Base-by-base conservation (phyloP, 2,797 vertebrate genomes). In the Siniperca scherzeri region DNA sequence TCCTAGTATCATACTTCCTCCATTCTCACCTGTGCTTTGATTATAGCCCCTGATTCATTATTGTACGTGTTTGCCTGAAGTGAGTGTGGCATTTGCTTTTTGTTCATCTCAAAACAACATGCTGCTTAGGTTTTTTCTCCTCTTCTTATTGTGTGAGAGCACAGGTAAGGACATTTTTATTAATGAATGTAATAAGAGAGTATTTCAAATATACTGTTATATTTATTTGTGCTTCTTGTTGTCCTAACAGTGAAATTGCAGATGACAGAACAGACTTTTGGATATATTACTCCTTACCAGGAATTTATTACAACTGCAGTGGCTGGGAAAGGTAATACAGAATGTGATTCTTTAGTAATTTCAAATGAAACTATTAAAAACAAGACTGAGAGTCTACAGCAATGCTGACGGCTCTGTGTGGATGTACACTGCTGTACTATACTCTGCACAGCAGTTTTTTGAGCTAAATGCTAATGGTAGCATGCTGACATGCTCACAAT, bases 81-180 rank as follows among this genome's bases (percentile, higher is more conserved):
- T 25, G 44, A 74, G 42, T n/a, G 48, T 16, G 19, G 5, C 42
- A 14, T 46, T 64, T 52, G 19, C 21, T 61, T 48, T 57, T 42
- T 13, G 11, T 10, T 64, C 46, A 40, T 36, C 65, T 60, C 2
- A 67, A 27, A 56, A 68, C 82, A 90, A 74, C 19, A 92, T 93
- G 91, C 46, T 77, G 74, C 61, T 70, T 38, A 12, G 12, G 27
- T 53, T 70, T 71, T n/a, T 82, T 52, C 53, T 92, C n/a, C 36
- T 89, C 27, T 27, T 88, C 5, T 70, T 48, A 53, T 30, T 69
- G 0, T 73, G n/a, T 77, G 46, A n/a, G 30, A 73, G 7, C 0
- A 22, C 68, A 86, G 91, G 94, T 95, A 88, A 90, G 88, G 19
- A 27, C 2, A 19, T 64, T 48, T 78, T 2, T 17, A 19, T 62